phyloP scores from a whole-genome alignment of 2,888 invertebrate species.

The Carabus problematicus region DNA sequence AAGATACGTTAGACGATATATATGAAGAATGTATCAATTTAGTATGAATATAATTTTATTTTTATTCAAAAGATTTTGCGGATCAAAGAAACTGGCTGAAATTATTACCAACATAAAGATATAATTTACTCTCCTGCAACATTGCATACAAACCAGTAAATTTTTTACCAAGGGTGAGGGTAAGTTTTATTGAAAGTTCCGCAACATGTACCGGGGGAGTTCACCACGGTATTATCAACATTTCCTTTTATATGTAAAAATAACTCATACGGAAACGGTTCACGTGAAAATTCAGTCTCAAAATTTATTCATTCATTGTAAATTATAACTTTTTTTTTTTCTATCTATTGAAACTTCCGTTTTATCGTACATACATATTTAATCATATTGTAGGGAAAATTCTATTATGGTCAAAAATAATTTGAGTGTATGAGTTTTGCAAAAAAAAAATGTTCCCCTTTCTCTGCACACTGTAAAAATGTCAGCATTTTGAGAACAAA shows the following conservation, averaged over 20 bases:
- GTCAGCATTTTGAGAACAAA: conserved; percentile 41
- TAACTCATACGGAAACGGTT: not conserved
- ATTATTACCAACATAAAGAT: too few relatives aligned
- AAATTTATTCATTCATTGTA: not conserved
- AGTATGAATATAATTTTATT: too few relatives aligned
- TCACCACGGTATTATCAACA: not conserved
- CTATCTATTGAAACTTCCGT: too few relatives aligned
- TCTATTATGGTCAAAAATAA: conserved; percentile 17
- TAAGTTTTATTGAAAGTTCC: conserved; percentile 38
- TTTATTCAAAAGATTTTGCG: too few relatives aligned
- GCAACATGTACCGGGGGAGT: conserved; percentile 20
- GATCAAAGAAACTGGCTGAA: too few relatives aligned
- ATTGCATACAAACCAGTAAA: conserved; percentile 34
- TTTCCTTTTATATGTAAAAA: too few relatives aligned
- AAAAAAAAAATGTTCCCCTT: conserved; percentile 36
- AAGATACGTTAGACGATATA: too few relatives aligned
- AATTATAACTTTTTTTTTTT: too few relatives aligned
- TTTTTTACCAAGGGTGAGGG: conserved; percentile 34
- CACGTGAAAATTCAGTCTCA: conserved; percentile 34
- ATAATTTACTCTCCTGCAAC: too few relatives aligned
- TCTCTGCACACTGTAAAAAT: conserved; percentile 39
- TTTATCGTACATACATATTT: too few relatives aligned
- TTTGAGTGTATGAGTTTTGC: conserved; percentile 35
- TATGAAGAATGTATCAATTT: too few relatives aligned
- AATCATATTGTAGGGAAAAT: too few relatives aligned